phyloP scores from a whole-genome alignment of 2,888 invertebrate species.

The Heteromyza rotundicornis region DNA sequence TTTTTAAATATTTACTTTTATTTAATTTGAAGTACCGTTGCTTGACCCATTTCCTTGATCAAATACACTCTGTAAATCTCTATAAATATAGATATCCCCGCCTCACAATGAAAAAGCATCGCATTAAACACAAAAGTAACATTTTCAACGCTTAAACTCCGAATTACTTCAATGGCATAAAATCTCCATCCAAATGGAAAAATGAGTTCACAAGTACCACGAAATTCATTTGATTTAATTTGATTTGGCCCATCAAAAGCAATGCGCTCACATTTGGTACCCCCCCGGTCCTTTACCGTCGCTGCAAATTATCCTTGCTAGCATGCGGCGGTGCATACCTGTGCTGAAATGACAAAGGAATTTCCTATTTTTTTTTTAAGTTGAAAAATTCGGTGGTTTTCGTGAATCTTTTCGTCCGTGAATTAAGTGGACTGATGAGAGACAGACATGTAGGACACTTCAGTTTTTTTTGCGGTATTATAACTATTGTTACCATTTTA shows the following conservation, averaged over 20 bases:
- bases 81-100: no score
- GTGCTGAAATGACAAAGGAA: slow-evolving; percentile 6
- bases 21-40: no score
- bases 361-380: slow-evolving; percentile 21
- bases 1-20: no score
- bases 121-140: no score
- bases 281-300: background rate
- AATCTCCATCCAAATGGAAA: slow-evolving; percentile 45
- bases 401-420: slow-evolving; percentile 30
- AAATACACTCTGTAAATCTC: no score
- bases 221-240: slow-evolving; percentile 1
- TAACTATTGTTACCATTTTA: background rate
- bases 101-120: no score
- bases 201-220: slow-evolving; percentile 39
- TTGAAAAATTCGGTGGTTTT: slow-evolving; percentile 27
- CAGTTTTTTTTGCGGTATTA: background rate
- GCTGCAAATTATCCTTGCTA: no score
- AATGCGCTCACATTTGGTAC: background rate
- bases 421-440: slow-evolving; percentile 29
- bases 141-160: slow-evolving; percentile 21
- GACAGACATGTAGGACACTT: background rate
- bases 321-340: slow-evolving; percentile 6
- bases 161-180: slow-evolving; percentile 7
- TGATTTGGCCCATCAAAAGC: background rate
- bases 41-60: no score